Percentiles rank a stretch among this genome's conserved stretches.
phyloP scores from a whole-genome alignment of 2,888 invertebrate genomes.

The Nemoura dubitans region DNA sequence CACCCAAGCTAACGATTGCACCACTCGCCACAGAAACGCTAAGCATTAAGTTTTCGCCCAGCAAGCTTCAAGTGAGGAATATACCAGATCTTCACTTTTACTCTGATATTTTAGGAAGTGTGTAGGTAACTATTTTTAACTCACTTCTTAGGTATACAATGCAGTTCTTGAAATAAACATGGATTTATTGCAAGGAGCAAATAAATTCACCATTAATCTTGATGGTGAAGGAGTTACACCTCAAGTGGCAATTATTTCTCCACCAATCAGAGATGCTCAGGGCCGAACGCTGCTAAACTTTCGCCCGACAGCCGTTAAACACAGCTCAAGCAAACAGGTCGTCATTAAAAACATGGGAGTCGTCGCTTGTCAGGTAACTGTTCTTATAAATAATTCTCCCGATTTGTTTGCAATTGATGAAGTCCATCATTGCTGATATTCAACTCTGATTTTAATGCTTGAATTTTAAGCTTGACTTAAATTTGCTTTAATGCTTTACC shows the following conservation, averaged over 20 bases:
- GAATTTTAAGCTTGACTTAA: no score
- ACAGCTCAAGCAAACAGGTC: conserved; percentile 26
- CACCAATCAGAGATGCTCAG: conserved; percentile 50
- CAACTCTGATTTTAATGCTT: no score
- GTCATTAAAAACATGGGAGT: conserved; percentile 36
- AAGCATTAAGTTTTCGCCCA: conserved; percentile 59
- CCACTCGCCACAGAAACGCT: conserved; percentile 57
- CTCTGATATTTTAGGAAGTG: no score
- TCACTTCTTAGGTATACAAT: conserved; percentile 55
- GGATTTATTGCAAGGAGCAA: conserved; percentile 53
- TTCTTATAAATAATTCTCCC: neutral
- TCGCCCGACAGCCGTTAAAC: conserved; percentile 36
- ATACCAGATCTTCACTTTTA: no score
- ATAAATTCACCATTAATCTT: conserved; percentile 55
- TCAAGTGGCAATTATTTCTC: conserved; percentile 59
- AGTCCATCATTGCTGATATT: conserved; percentile 15
- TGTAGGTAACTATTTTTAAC: no score
- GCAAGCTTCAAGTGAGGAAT: conserved; percentile 58
- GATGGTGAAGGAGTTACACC: conserved; percentile 61
- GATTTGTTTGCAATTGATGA: neutral
- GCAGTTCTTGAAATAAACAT: conserved; percentile 55
- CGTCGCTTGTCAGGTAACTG: conserved; percentile 38
- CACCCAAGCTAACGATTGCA: conserved; percentile 56
- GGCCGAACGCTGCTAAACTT: conserved; percentile 35
- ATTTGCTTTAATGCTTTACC: no score